Percentiles rank a stretch among this genome's conserved stretches.
Evolutionary conservation across 2,797 vertebrate species (phyloP).

Genomic region (Oophaga sylvatica): DNA sequence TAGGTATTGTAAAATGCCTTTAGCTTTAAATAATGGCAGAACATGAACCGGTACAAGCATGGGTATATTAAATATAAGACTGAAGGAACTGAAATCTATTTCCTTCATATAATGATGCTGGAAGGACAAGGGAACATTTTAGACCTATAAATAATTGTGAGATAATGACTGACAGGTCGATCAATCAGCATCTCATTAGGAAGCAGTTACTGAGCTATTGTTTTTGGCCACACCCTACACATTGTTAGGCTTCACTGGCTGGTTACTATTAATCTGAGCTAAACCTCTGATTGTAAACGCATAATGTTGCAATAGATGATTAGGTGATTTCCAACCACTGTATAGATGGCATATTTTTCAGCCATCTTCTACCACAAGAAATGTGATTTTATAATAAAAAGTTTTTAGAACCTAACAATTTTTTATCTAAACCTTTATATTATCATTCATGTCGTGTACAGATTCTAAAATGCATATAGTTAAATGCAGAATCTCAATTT

Average conservation of each 20-base stretch:
- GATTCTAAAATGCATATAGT: too few relatives aligned
- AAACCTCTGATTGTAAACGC: background rate
- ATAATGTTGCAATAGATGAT: background rate
- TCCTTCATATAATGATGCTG: slow-evolving; percentile 30
- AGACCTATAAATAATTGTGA: slow-evolving; percentile 55
- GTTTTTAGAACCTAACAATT: too few relatives aligned
- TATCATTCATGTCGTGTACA: too few relatives aligned
- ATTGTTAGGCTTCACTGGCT: slow-evolving; percentile 13
- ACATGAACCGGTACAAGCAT: slow-evolving; percentile 5
- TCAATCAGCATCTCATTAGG: slow-evolving; percentile 54
- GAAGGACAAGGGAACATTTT: slow-evolving; percentile 44
- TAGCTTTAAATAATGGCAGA: slow-evolving; percentile 33
- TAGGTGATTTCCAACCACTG: background rate
- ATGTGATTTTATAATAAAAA: too few relatives aligned
- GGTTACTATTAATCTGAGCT: slow-evolving; percentile 11
- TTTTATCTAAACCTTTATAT: too few relatives aligned
- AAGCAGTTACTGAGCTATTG: slow-evolving; percentile 53
- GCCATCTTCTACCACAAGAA: background rate
- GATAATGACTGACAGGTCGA: slow-evolving; percentile 56
- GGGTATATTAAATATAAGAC: slow-evolving; percentile 33
- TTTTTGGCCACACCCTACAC: slow-evolving; percentile 27
- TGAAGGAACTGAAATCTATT: slow-evolving; percentile 2
- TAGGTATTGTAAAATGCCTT: slow-evolving; percentile 33
- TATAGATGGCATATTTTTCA: background rate
- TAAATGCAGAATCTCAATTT: too few relatives aligned